Base-by-base conservation (phyloP, 2,797 vertebrate genomes). In the Varecia variegata region DNA sequence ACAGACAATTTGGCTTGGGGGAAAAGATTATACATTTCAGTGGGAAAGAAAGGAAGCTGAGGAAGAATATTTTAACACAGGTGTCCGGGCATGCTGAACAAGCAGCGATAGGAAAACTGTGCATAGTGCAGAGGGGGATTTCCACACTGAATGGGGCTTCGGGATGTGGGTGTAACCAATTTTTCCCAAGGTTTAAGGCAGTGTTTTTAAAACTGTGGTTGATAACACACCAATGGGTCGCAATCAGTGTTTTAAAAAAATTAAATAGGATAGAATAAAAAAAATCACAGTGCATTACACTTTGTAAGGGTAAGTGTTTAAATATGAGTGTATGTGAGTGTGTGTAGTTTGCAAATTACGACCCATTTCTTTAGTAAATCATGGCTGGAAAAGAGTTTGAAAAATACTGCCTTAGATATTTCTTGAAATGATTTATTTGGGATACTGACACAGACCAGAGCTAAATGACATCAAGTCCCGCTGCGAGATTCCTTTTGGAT, bases 341-440 rank as follows among this genome's bases (percentile, higher is more conserved):
- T 58, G 47, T 87, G 32, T 92, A 58, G 15, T 73, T 88, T 93
- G 45, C 11, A 88, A 81, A 47, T 52, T 40, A 67, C 3, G 67
- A 50, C 25, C 21, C 11, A 40, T 89, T 94, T 70, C 52, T 80
- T 70, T 27, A 73, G 23, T 93, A 52, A 52, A 17, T 71, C 67
- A 65, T 79, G 45, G 32, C 5, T 86, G 47, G 88, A 81, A 81
- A 74, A 50, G 17, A 47, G 7, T 68, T 83, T 60, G 40, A 60
- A 88, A 95, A 93, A n/a, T 25, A 25, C 15, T 56, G 20, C 25
- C 30, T 76, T 87, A 54, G 3, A 11, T 88, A 88, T 76, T 94
- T 92, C 25, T 93, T 93, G 14, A 92, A 77, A 73, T 56, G 43
- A 70, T 56, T 87, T 82, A 58, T 87, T 88, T 93, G 45, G 38